phyloP scores from a whole-genome alignment of 2,113 vertebrate genomes.

The Cavia aperea region DNA sequence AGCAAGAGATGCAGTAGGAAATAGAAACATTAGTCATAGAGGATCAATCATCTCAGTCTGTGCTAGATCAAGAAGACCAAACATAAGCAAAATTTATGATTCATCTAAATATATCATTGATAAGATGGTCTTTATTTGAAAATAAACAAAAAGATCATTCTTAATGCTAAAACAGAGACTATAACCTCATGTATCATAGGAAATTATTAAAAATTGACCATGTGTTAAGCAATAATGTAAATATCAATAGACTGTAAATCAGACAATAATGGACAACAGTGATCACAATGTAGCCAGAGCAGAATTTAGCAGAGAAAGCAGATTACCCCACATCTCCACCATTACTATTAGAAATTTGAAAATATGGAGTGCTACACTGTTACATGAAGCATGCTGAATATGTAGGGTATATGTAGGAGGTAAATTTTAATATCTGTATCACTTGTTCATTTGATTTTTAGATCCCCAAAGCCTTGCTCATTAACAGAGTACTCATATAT shows the following conservation, averaged over 20 bases:
- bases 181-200: not conserved
- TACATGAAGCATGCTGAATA: not conserved
- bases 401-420: not conserved
- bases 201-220: not conserved
- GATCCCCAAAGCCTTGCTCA: not conserved
- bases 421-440: not conserved
- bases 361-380: not conserved
- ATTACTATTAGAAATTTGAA: not conserved
- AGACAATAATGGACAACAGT: not conserved
- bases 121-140: not conserved
- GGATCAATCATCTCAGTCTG: not conserved
- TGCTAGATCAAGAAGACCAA: conserved; percentile 6
- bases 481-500: not conserved
- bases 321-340: not conserved
- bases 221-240: not conserved
- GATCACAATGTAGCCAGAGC: not conserved
- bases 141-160: not conserved
- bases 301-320: not conserved
- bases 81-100: not conserved
- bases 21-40: not conserved
- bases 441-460: not conserved
- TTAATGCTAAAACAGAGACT: not conserved
- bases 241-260: not conserved
- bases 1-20: conserved; percentile 9
- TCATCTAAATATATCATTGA: not conserved